Percentiles rank a stretch among this genome's conserved stretches.
These are phyloP conservation scores for Gonioctena quinquepunctata DNA, from an alignment of 1,140 invertebrate species.

Conservation along the genomic window DNA sequence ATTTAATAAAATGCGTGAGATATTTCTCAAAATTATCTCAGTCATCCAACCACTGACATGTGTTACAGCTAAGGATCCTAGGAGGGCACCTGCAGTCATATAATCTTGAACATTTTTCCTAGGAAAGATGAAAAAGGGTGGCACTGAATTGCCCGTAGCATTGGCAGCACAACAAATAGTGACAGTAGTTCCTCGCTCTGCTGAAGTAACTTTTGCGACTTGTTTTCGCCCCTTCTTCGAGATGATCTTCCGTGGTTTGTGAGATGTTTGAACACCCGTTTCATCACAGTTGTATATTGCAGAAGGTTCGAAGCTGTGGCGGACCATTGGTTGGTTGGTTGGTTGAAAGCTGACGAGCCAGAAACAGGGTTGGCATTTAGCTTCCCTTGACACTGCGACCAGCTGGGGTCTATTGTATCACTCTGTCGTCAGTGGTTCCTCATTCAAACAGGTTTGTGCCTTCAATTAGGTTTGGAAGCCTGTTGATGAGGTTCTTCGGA, in stretches of 20 bases:
- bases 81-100: constrained; percentile 43
- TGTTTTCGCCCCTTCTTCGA: constrained; percentile 44
- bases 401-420: too few species aligned
- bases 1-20: constrained; percentile 51
- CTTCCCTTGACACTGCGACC: too few species aligned
- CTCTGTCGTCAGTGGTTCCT: too few species aligned
- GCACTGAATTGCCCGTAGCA: constrained; percentile 48
- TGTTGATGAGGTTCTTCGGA: too few species aligned
- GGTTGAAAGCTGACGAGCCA: too few species aligned
- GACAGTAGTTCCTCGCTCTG: constrained; percentile 51
- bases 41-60: constrained; percentile 48
- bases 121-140: constrained; percentile 47
- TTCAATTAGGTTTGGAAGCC: too few species aligned
- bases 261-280: constrained; percentile 42
- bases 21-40: constrained; percentile 25
- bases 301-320: constrained; percentile 32
- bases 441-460: too few species aligned
- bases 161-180: constrained; percentile 46
- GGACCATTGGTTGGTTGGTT: too few species aligned
- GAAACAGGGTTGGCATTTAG: too few species aligned
- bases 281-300: constrained; percentile 51
- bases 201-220: constrained; percentile 51
- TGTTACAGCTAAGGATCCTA: constrained; percentile 45
- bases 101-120: constrained; percentile 24
- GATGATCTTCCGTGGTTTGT: constrained; percentile 35